These are phyloP conservation scores for Sturnus vulgaris DNA, from an alignment of 2,113 vertebrate genomes.

Conservation along the genomic window DNA sequence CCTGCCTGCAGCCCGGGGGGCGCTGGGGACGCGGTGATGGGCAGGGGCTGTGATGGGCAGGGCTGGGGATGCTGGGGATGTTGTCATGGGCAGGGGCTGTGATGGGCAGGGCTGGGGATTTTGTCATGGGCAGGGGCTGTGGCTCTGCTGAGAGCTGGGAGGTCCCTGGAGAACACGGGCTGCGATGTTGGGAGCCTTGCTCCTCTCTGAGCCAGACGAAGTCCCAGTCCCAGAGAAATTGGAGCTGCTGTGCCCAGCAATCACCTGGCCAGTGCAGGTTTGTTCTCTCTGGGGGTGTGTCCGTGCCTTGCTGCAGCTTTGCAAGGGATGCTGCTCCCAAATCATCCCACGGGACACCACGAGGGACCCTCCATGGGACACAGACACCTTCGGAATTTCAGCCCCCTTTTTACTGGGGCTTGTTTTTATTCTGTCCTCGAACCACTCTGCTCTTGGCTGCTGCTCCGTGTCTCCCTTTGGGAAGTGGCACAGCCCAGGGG, in stretches of 20 bases:
- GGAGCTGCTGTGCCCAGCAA: accelerated
- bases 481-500: accelerated
- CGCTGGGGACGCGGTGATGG: accelerated
- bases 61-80: no score
- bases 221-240: accelerated
- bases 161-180: accelerated
- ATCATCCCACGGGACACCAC: accelerated
- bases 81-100: no score
- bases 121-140: no score
- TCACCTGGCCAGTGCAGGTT: accelerated
- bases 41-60: no score
- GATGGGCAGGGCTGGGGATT: no score
- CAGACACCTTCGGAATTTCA: not conserved
- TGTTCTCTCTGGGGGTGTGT: not conserved
- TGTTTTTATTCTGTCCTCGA: not conserved
- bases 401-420: not conserved
- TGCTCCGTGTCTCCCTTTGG: not conserved
- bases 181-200: accelerated
- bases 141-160: not conserved
- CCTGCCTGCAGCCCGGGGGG: not conserved
- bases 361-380: accelerated
- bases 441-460: accelerated
- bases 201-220: not conserved
- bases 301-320: not conserved
- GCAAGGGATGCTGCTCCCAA: not conserved